Conservation (phyloP, 53 echinoderm and acorn worm genomes). For the Temnopleurus reevesii region DNA sequence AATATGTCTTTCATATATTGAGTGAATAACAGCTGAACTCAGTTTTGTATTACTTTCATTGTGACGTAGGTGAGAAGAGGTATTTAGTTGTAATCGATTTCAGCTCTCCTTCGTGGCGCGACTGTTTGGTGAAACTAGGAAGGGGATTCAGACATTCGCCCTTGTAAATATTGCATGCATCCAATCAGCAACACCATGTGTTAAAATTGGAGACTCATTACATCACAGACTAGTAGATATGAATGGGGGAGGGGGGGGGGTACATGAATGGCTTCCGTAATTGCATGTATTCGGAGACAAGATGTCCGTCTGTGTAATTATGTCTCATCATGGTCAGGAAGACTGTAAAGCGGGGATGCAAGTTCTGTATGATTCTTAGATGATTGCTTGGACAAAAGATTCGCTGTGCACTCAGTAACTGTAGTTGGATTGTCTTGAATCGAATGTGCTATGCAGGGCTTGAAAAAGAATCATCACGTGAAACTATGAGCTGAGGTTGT, state of each 20-base stretch:
- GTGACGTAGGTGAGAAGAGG: constrained; percentile 35
- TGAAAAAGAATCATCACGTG: neutral
- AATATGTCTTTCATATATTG: neutral
- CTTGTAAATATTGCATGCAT: neutral
- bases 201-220: neutral
- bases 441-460: neutral
- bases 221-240: neutral
- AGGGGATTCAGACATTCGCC: neutral
- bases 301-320: neutral
- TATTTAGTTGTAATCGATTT: constrained; percentile 33
- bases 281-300: constrained; percentile 1
- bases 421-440: neutral
- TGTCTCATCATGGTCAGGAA: neutral
- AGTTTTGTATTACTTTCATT: neutral
- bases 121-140: neutral
- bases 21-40: constrained; percentile 11
- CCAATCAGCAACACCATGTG: neutral
- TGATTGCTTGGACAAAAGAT: neutral
- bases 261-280: constrained; percentile 26
- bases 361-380: neutral
- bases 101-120: too few relatives aligned
- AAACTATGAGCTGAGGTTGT: neutral
- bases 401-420: too few relatives aligned
- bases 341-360: constrained; percentile 7
- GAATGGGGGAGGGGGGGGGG: neutral